Base-by-base conservation (phyloP, 2,797 vertebrate species). In the Falco biarmicus region DNA sequence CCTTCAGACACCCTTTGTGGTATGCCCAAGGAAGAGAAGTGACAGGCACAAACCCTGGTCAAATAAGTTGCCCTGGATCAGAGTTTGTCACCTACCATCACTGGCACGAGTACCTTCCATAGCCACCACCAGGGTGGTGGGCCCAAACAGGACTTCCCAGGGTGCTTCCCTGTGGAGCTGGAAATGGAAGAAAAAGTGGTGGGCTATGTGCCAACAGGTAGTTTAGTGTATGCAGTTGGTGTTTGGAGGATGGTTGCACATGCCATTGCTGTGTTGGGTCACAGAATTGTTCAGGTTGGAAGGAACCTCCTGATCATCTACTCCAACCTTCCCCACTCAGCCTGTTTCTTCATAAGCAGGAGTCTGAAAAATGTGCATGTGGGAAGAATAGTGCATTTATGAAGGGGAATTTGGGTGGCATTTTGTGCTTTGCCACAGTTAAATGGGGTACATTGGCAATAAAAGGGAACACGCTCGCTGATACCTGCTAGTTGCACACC, bases 151-250 rank as follows among this genome's bases (percentile, higher is more conserved):
- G 43, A 24, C n/a, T 61, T 89, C 10, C 28, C 43, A 31, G 13
- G 11, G 10, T 45, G 25, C 47, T 84, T n/a, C 6, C 19, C 19
- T 1, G 0, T 11, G 43, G 74, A 60, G 47, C 17, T 61, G 70
- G 19, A 31, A 56, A n/a, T 66, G 34, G 53, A 39, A 63, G 13
- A 13, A 68, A 80, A 51, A 15, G 51, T 63, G 74, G 37, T 34
- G 34, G 34, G 25, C 15, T 71, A 16, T 20, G 57, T 41, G 18
- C 37, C 56, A 26, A 1, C 32, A 48, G 21, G 19, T 9, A 21
- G 10, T 8, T 11, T 51, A 31, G 39, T 0, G 1, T 26, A 13
- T 31, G 24, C 28, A 32, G 31, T 4, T 63, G 48, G 9, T 1
- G 0, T 60, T 65, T 80, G 34, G 34, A 34, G 75, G 10, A 13